A percentile compares a stretch with the other conserved stretches of the same genome.
Conservation (phyloP, 2,113 vertebrate genomes). For the Notothenia coriiceps region DNA sequence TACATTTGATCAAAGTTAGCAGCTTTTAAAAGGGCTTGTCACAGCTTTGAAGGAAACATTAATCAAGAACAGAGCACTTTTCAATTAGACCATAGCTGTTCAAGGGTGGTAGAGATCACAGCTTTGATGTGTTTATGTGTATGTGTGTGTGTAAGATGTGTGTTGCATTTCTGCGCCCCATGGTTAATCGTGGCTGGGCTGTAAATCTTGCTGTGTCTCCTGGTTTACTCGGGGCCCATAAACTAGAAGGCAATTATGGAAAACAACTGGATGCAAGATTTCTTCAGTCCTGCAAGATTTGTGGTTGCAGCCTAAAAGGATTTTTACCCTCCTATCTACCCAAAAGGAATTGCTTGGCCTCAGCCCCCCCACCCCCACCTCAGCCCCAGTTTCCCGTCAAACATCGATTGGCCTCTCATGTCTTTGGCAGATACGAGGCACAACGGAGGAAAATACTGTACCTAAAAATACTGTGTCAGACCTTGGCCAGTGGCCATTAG, state of each 20-base stretch:
- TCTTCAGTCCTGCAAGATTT: constrained; percentile 71
- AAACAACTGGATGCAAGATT: constrained; percentile 77
- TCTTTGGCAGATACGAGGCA: constrained; percentile 36
- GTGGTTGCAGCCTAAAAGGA: constrained; percentile 67
- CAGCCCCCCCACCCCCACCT: background rate
- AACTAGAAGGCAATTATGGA: constrained; percentile 73
- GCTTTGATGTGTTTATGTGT: constrained; percentile 63
- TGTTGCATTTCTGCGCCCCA: constrained; percentile 44
- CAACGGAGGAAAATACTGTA: constrained; percentile 31
- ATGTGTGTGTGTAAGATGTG: constrained; percentile 39
- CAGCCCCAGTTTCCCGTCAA: constrained; percentile 45
- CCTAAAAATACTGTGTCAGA: constrained; percentile 63
- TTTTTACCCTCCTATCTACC: constrained; percentile 32
- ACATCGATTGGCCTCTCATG: constrained; percentile 53
- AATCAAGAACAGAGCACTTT: constrained; percentile 59
- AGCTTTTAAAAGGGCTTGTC: constrained; percentile 26
- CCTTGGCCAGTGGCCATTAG: constrained; percentile 56
- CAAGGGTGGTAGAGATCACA: constrained; percentile 40
- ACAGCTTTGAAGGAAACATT: constrained; percentile 44
- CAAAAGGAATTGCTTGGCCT: constrained; percentile 49
- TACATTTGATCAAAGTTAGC: constrained; percentile 29
- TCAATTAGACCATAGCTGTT: constrained; percentile 55
- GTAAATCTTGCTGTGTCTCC: constrained; percentile 76
- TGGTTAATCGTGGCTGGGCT: constrained; percentile 41
- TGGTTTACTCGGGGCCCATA: constrained; percentile 62